These are phyloP conservation scores for Norana najaformis DNA, from an alignment of 2,888 invertebrate species.

Conservation along the genomic window DNA sequence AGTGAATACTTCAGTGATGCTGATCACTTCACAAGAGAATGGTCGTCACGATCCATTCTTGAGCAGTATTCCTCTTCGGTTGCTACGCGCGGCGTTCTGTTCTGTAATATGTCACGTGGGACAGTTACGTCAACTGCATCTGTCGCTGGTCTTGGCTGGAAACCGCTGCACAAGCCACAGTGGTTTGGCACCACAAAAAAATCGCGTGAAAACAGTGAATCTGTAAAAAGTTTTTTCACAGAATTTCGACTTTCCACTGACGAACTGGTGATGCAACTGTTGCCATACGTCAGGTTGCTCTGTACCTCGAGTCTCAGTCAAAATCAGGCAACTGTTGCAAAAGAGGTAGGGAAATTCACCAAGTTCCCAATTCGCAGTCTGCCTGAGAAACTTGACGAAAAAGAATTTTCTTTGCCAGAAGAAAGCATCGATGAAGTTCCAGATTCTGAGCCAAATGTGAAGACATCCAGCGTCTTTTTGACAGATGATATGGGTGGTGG, in stretches of 20 bases:
- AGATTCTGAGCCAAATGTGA: background rate
- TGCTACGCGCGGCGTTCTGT: constrained; percentile 55
- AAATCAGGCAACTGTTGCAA: constrained; percentile 17
- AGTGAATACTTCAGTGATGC: constrained; percentile 73
- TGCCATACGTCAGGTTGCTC: constrained; percentile 31
- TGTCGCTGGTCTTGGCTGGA: constrained; percentile 54
- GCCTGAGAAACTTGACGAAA: constrained; percentile 36
- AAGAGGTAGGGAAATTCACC: background rate
- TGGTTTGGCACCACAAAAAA: constrained; percentile 52
- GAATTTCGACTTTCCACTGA: background rate
- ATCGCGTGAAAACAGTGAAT: background rate
- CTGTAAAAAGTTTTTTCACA: background rate
- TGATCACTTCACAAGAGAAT: constrained; percentile 72
- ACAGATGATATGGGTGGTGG: background rate
- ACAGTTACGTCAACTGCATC: constrained; percentile 36
- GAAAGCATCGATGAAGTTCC: constrained; percentile 15
- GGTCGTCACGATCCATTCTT: constrained; percentile 54
- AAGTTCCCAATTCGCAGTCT: background rate
- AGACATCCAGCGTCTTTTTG: background rate
- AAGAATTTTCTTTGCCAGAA: constrained; percentile 29
- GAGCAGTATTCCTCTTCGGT: constrained; percentile 54
- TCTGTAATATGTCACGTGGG: constrained; percentile 51
- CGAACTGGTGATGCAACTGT: constrained; percentile 25
- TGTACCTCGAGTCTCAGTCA: background rate
- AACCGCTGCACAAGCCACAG: constrained; percentile 61